A percentile compares a stretch with the other conserved stretches of the same genome.
phyloP scores from a whole-genome alignment of 2,113 vertebrate genomes.

The Dicentrarchus labrax region DNA sequence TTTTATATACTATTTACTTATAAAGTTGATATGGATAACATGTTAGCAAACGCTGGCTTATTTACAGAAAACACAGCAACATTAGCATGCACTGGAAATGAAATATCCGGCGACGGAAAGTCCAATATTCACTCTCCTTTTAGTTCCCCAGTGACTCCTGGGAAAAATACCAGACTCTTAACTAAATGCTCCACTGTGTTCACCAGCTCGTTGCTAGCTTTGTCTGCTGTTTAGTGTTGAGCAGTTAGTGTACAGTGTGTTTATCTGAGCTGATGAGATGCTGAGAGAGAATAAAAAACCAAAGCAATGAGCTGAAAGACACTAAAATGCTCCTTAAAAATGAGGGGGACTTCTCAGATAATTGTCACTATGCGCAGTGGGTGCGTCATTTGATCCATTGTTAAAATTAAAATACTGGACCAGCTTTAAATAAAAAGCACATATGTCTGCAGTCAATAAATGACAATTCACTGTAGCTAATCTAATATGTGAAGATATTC shows the following conservation, averaged over 20 bases:
- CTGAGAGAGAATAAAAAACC: not conserved
- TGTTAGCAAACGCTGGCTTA: no score
- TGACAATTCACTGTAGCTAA: not conserved
- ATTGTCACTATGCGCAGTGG: not conserved
- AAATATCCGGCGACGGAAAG: no score
- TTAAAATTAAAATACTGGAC: not conserved
- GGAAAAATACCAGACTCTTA: no score
- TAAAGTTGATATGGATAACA: no score
- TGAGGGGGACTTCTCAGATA: not conserved
- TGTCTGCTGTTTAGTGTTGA: not conserved
- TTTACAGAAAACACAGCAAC: no score
- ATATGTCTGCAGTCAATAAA: not conserved
- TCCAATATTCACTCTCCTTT: no score
- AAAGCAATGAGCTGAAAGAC: not conserved
- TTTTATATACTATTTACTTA: no score
- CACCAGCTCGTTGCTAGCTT: no score
- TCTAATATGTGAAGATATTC: not conserved
- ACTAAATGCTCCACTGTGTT: not conserved
- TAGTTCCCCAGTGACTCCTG: no score
- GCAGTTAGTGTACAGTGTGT: no score
- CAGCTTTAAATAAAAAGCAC: not conserved
- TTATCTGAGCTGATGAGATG: not conserved
- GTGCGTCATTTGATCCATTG: not conserved
- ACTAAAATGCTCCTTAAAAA: not conserved
- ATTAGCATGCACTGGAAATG: no score